Evolutionary conservation across 2,888 invertebrate species (phyloP).

Genomic region (Fragum whitleyi): DNA sequence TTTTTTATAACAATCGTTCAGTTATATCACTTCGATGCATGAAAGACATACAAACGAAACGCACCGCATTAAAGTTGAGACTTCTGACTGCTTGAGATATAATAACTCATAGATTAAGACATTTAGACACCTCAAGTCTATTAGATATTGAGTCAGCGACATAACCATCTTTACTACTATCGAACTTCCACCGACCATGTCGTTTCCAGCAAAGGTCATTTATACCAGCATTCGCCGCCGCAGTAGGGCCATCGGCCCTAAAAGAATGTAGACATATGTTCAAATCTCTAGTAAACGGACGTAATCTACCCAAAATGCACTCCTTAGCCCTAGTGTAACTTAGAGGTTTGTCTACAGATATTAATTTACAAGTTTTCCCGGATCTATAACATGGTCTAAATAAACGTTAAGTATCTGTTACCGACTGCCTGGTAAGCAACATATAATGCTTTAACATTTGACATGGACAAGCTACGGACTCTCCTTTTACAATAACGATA

Average conservation of each 20-base stretch:
- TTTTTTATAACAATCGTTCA: neutral
- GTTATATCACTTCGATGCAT: neutral
- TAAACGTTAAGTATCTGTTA: no score
- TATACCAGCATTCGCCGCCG: slow-evolving; percentile 36
- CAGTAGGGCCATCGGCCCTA: slow-evolving; percentile 32
- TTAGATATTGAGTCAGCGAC: neutral
- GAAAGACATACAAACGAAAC: no score
- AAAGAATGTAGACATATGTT: slow-evolving; percentile 48
- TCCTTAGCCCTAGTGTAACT: slow-evolving; percentile 43
- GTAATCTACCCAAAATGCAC: slow-evolving; percentile 24
- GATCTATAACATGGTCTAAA: no score
- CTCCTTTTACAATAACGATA: no score
- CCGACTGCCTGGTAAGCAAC: no score
- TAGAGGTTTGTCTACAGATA: slow-evolving; percentile 24
- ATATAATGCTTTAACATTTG: no score
- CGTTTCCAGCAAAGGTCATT: slow-evolving; percentile 41
- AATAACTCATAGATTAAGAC: neutral
- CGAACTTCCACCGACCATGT: slow-evolving; percentile 37
- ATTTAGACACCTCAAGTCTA: slow-evolving; percentile 19
- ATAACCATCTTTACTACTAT: slow-evolving; percentile 31
- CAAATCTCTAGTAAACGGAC: slow-evolving; percentile 13
- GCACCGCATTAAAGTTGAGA: no score
- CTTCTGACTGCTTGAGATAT: neutral
- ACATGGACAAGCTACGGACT: no score
- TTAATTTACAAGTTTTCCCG: no score